Base-by-base conservation (phyloP, 2,113 vertebrate genomes). In the Ageneiosus marmoratus region DNA sequence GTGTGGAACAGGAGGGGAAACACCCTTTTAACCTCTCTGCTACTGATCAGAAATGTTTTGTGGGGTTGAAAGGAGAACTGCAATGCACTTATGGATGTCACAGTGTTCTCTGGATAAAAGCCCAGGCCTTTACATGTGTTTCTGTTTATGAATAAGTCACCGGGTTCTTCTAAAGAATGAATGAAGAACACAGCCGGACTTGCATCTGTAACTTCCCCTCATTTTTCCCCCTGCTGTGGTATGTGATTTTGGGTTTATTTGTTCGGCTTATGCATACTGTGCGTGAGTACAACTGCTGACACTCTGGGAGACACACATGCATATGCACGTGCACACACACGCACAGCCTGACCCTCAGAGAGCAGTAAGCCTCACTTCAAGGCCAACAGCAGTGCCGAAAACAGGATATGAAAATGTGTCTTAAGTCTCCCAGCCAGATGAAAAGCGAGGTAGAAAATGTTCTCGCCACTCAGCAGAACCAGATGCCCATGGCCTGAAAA, bases 361-460 rank as follows among this genome's bases (percentile, higher is more conserved):
- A 76, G 37, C 79, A 78, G n/a, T 92, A 90, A 92, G 89, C 85
- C 82, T 56, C 82, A 91, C 91, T 91, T 91, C 87, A 91, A 92
- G 88, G 88, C 88, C 77, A 22, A 84, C 82, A 84, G 86, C 85
- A 72, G 79, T 83, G 84, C 86, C 80, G 87, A 82, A 89, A 91
- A 91, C 92, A 92, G 92, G 92, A 94, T 92, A 93, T 93, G 88
- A 93, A 89, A 86, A 87, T 75, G 62, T 87, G 88, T 91, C 90
- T 91, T 89, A 91, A 91, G 90, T 86, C 89, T 92, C 89, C 89
- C 89, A 90, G 91, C 88, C 90, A 73, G 90, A 89, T 86, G 89
- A 53, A 80, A 91, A 92, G 91, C 86, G 85, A 90, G 90, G 90
- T 88, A 92, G 91, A 90, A 90, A 93, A 94, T 92, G 92, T 93